Evolutionary conservation across 2,113 vertebrate species (phyloP), one percentile per base, ranked within the genome.

Genomic region (Phrynocephalus versicolor): DNA sequence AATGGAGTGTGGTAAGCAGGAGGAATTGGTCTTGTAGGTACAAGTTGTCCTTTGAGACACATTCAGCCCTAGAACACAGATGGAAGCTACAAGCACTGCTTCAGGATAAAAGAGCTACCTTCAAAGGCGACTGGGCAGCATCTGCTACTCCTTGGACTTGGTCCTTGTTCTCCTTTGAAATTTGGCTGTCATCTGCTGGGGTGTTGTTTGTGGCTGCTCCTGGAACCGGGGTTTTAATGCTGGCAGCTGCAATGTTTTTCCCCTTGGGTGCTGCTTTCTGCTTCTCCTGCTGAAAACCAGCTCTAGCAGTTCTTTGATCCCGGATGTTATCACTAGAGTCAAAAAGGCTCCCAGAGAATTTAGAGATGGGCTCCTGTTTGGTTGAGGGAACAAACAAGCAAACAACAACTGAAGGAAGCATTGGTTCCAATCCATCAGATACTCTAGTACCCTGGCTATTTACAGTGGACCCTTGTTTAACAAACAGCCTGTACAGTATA

Each of bases 331-430:
- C 79, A 0, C 89, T 55, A 0, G 51, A 82, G 72, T 92, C 94
- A 82, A 95, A 96, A 70, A 95, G 87, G 79, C 91, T 94, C 74
- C 88, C 90, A 0, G 94, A 93, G 94, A 95, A 96, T 93, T 93
- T 94, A 87, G 90, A 91, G 37, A 86, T 71, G 10, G 90, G 90
- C 25, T 95, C 95, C 96, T 97, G 80, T 23, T 69, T 75, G 1
- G 10, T 65, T 64, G n/a, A 74, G 39, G 13, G 51, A 83, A 45
- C 67, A 89, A 85, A 88, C 87, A 67, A 57, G 76, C 83, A 82
- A 90, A 60, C 5, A 84, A 0, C 0, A 58, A 0, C 10, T 60
- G 23, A 72, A 71, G 33, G 12, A 57, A 39, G 19, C 23, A 72
- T 45, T n/a, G 13, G n/a, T 85, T 15, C 10, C 27, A 33, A 79